These are phyloP conservation scores for Diacarnus erythraeanus DNA, from an alignment of 37 sponge, comb jelly and placozoan genomes.

Conservation along the genomic window DNA sequence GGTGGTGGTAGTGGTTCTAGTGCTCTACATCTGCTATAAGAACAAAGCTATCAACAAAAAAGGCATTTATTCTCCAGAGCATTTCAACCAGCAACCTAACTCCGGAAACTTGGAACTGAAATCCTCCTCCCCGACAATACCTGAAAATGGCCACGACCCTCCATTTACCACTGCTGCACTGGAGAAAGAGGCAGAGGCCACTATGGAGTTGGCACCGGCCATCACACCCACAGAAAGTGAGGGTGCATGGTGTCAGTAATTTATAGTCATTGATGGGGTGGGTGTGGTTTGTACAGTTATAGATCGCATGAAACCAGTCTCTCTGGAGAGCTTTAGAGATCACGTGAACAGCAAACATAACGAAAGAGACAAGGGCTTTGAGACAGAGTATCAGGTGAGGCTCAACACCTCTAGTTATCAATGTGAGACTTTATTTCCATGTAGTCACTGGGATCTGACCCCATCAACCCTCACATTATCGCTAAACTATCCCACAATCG, in stretches of 20 bases:
- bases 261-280: background rate
- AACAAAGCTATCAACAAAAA: background rate
- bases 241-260: background rate
- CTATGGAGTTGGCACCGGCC: background rate
- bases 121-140: background rate
- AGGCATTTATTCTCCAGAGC: background rate
- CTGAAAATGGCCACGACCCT: background rate
- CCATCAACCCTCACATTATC: conserved; percentile 28
- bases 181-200: conserved; percentile 9
- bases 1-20: background rate
- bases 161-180: background rate
- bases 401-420: background rate
- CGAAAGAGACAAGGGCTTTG: conserved; percentile 67
- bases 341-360: conserved; percentile 67
- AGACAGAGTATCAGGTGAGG: conserved; percentile 76
- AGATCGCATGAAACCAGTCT: conserved; percentile 49
- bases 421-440: background rate
- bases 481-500: conserved; percentile 40
- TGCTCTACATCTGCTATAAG: background rate
- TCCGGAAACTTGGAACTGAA: background rate
- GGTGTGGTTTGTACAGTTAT: conserved; percentile 20
- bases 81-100: background rate
- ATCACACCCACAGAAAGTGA: conserved; percentile 5
- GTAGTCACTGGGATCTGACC: conserved; percentile 39
- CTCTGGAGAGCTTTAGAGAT: conserved; percentile 52